Base-by-base conservation (phyloP, 1,140 invertebrate species). In the Drosophila novamexicana region DNA sequence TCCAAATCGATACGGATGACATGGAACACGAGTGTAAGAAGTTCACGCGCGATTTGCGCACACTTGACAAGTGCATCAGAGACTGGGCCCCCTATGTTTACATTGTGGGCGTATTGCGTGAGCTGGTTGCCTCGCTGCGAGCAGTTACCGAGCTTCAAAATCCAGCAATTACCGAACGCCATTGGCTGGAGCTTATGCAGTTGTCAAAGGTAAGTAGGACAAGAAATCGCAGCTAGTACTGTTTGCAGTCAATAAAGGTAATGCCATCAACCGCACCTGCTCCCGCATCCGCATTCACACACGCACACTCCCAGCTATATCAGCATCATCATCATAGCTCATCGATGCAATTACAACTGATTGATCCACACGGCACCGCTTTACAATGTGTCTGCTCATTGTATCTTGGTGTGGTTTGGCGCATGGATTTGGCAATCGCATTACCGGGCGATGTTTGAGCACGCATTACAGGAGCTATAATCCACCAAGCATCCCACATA, bases 21-120 rank as follows among this genome's bases (percentile, higher is more conserved):
- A 97, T 98, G 95, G 97, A 98, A 92, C 95, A 97, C 81, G 97
- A 98, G 91, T 97, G 97, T 91, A 98, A 98, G 92, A 96, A 96
- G 90, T 96, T 97, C 90, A 94, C 95, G 7, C 97, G 96, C 77
- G 96, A 97, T 89, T 93, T 97, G 42, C 94, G 95, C 93, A 94
- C 93, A 6, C 93, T 98, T 79, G 97, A 98, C 91, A 98, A 97
- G 90, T 96, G 97, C 80, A 94, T 96, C 79, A 94, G 96, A 76
- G 92, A 93, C 12, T 98, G 97, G 97, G 94, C 96, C 75, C 94
- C 96, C 2, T 98, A 95, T 84, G 91, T 92, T 3, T 92, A 94
- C 58, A 92, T 96, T 32, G 96, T 97, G 83, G 93, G 93, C 0
- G 93, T 94, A 36, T 93, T 97, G 0, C 96, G 95, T 74, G 97